Base-by-base conservation (phyloP, 2,797 vertebrate genomes). In the Pseudomugil gertrudae region DNA sequence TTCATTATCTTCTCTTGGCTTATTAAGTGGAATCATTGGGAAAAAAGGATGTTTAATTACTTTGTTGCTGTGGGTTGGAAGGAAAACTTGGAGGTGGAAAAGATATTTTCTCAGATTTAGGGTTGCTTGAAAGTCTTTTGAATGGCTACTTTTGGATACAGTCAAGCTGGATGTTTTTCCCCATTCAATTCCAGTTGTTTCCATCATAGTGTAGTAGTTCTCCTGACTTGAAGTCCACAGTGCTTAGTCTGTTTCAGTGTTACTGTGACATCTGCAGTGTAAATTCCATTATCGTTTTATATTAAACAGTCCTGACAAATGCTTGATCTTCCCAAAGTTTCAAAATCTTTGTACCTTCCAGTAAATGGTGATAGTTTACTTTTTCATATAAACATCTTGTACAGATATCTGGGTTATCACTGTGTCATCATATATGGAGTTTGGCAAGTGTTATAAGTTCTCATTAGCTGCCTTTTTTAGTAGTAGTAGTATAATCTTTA, bases 371-470 rank as follows among this genome's bases (percentile, higher is more conserved):
- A 21, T 53, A 7, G 7, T 17, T 8, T 40, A 33, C 35, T 21
- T 53, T 63, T 38, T 43, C 61, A 30, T 17, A 15, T 17, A 15
- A n/a, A 40, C 50, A 52, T 63, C 38, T 53, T 27, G 17, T 63
- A 4, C 19, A 40, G 5, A 40, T 32, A 9, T 55, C 35, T 30
- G 61, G n/a, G 40, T 54, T 10, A 2, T 30, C 14, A 27, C 26
- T 29, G 1, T 29, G 29, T 29, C 29, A 5, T 29, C 29, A 29
- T 29, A 5, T 4, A 17, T 40, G 38, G 38, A 40, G 40, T 45
- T 45, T 45, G 19, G 10, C 15, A 35, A 2, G 5, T 5, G 38
- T 21, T 45, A 21, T 21, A n/a, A n/a, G 2, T 21, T 10, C n/a
- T 9, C 8, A 21, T 45, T 17, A 43, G 17, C 40, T 7, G 5